A percentile compares a stretch with the other conserved stretches of the same genome.
Evolutionary conservation across 2,797 vertebrate species (phyloP).

Genomic region (Ptychobarbus kaznakovi): DNA sequence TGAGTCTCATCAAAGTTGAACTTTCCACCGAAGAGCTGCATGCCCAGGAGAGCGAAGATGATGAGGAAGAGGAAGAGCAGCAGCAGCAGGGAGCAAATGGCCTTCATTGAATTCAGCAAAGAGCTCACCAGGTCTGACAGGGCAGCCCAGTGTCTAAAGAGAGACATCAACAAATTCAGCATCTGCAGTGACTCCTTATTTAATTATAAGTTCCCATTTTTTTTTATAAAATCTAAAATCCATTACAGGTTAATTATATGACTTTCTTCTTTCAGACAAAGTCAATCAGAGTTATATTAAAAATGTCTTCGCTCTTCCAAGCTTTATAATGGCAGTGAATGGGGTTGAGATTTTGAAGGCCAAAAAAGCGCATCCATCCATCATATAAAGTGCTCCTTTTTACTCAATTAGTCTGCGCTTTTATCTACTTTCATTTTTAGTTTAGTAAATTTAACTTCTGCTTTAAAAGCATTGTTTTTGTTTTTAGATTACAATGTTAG

Average conservation of each 20-base stretch:
- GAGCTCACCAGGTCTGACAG: slow-evolving; percentile 97
- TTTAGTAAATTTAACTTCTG: too few relatives aligned
- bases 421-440: too few relatives aligned
- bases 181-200: background rate
- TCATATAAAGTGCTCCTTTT: too few relatives aligned
- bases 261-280: too few relatives aligned
- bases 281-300: too few relatives aligned
- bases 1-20: slow-evolving; percentile 99
- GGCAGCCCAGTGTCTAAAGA: slow-evolving; percentile 92
- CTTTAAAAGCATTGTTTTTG: too few relatives aligned
- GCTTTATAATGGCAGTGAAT: too few relatives aligned
- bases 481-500: too few relatives aligned
- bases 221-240: background rate
- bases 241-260: background rate
- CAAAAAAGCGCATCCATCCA: too few relatives aligned
- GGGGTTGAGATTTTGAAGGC: too few relatives aligned
- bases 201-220: background rate
- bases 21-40: slow-evolving; percentile 98
- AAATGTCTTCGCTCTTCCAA: background rate
- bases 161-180: background rate
- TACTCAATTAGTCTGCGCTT: too few relatives aligned
- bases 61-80: slow-evolving; percentile 99
- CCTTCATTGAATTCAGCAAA: slow-evolving; percentile 99
- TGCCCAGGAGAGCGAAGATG: slow-evolving; percentile 97
- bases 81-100: slow-evolving; percentile 94